phyloP scores from a whole-genome alignment of 2,888 invertebrate species.

The Cylindroiulus punctatus region DNA sequence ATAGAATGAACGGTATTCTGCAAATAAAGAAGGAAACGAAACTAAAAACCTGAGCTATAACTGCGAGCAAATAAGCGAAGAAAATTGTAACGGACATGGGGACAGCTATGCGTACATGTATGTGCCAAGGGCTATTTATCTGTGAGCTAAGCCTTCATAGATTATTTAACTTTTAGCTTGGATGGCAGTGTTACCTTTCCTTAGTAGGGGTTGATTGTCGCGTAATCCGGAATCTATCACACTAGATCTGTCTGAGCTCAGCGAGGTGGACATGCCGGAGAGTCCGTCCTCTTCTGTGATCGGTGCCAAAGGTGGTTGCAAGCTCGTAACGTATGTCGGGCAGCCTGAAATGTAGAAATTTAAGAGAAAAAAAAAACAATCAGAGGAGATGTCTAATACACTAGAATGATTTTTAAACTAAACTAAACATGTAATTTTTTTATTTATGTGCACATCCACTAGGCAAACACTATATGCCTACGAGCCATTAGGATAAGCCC shows the following conservation, averaged over 20 bases:
- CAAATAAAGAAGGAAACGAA: neutral
- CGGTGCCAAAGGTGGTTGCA: slow-evolving; percentile 45
- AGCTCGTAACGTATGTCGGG: slow-evolving; percentile 13
- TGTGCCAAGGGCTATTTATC: neutral
- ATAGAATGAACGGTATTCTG: neutral
- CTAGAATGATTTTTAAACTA: too few relatives aligned
- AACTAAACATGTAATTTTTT: too few relatives aligned
- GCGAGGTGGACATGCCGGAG: slow-evolving; percentile 46
- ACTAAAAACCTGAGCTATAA: slow-evolving; percentile 7
- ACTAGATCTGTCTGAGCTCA: slow-evolving; percentile 53
- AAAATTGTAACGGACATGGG: neutral
- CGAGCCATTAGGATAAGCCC: too few relatives aligned
- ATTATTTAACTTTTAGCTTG: neutral
- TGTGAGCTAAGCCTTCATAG: neutral
- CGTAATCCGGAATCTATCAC: slow-evolving; percentile 45
- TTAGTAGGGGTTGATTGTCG: slow-evolving; percentile 53
- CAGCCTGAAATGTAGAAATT: slow-evolving; percentile 24
- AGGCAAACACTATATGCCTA: too few relatives aligned
- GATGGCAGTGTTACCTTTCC: slow-evolving; percentile 44
- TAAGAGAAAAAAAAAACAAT: too few relatives aligned
- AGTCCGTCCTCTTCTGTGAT: slow-evolving; percentile 52
- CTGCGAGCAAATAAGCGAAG: slow-evolving; percentile 3
- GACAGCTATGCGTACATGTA: neutral
- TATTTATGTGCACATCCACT: too few relatives aligned
- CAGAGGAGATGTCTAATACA: too few relatives aligned